phyloP scores from a whole-genome alignment of 2,113 vertebrate species.

The Ibidorhyncha struthersii region DNA sequence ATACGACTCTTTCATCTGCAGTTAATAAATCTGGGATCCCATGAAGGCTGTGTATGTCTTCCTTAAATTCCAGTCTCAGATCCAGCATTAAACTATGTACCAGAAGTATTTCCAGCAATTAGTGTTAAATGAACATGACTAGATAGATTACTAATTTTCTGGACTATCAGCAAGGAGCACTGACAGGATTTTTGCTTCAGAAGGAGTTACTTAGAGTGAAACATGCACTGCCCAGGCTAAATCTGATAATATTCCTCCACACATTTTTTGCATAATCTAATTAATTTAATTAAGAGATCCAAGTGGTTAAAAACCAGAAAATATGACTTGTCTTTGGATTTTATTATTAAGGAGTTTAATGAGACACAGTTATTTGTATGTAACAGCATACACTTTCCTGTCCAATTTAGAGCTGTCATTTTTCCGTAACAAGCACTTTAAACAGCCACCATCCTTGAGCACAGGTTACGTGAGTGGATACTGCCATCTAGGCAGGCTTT shows the following conservation, averaged over 20 bases:
- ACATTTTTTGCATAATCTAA: background rate
- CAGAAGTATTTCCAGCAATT: background rate
- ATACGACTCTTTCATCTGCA: background rate
- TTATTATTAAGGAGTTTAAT: background rate
- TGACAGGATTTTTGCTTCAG: background rate
- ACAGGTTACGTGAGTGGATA: slow-evolving; percentile 1
- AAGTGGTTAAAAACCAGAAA: background rate
- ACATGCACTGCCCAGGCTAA: background rate
- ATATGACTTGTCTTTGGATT: background rate
- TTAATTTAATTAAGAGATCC: background rate
- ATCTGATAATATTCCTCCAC: background rate
- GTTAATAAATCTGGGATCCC: background rate
- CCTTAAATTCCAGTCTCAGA: background rate
- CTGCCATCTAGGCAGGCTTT: slow-evolving; percentile 68
- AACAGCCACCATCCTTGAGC: background rate
- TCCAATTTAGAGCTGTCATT: background rate
- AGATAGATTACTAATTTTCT: background rate
- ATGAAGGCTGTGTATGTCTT: background rate
- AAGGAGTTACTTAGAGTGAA: background rate
- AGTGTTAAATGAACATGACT: background rate
- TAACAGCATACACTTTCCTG: background rate
- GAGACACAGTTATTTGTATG: background rate
- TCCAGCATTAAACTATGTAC: background rate
- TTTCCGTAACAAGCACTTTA: fast-evolving
- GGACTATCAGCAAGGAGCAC: background rate